Conservation (phyloP, 2,888 invertebrate genomes). For the Loripinus fragilis region DNA sequence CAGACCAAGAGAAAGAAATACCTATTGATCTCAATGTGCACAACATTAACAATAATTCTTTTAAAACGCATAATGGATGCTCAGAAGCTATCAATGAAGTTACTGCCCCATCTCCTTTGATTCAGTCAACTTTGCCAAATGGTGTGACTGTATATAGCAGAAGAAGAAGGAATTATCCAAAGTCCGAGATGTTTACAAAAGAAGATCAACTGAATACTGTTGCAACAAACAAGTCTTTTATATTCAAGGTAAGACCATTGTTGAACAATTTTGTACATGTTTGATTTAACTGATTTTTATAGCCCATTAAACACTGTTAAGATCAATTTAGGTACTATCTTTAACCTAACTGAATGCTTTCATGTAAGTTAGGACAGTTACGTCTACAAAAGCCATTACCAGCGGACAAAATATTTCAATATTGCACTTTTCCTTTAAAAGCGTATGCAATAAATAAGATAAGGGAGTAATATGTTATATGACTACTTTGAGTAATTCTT, state of each 20-base stretch:
- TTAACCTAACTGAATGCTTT: too few species aligned
- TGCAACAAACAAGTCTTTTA: slow-evolving; percentile 54
- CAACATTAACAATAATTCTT: background rate
- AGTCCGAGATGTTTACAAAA: slow-evolving; percentile 46
- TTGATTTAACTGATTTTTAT: too few species aligned
- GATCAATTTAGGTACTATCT: too few species aligned
- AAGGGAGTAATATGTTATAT: too few species aligned
- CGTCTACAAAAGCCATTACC: too few species aligned
- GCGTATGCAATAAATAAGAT: too few species aligned
- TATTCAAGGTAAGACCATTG: slow-evolving; percentile 52
- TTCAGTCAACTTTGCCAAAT: slow-evolving; percentile 43
- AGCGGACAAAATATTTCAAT: too few species aligned
- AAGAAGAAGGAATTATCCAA: slow-evolving; percentile 31
- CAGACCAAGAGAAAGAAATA: background rate
- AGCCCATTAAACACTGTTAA: too few species aligned
- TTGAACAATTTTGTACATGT: too few species aligned
- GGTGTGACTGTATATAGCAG: slow-evolving; percentile 61
- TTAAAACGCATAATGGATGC: background rate
- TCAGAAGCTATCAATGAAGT: background rate
- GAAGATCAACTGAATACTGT: slow-evolving; percentile 58
- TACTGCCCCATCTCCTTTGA: background rate
- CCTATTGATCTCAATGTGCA: background rate
- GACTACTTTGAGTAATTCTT: too few species aligned
- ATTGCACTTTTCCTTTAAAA: too few species aligned
- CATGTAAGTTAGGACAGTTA: too few species aligned